Evolutionary conservation across 2,113 vertebrate species (phyloP), one percentile per base, ranked within the genome.

Genomic region (Dasyprocta punctata): DNA sequence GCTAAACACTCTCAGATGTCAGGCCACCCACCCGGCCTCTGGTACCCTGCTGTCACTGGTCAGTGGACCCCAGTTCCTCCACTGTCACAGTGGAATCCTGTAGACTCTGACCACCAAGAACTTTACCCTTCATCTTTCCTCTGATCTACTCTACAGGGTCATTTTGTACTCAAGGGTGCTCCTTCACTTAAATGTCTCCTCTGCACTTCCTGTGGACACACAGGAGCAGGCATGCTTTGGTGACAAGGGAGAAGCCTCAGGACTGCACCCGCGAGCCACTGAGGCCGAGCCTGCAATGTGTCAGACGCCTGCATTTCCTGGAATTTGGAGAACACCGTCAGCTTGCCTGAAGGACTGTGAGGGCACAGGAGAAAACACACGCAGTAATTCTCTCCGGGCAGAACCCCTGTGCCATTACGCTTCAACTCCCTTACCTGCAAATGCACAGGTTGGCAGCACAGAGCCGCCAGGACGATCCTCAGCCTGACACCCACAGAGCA

Each of bases 381-480:
- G 19, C 26, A 7, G 1, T 61, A n/a, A 69, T 85, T 56, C 54
- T 19, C 90, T 88, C 81, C 90, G 26, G 67, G 47, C 36, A 88
- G 82, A 95, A 78, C 63, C 38, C 77, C 77, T 60, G 90, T 2
- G 9, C 47, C 17, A 47, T 36, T 91, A 30, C 24, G 54, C 69
- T 52, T 90, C 73, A 83, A 38, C n/a, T n/a, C 52, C 84, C 86
- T 82, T 87, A 92, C 92, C 92, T 94, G 92, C 78, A 94, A 96
- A 33, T 13, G n/a, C 58, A 89, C n/a, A 71, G 17, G 36, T 85
- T 58, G 65, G 49, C 36, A 52, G 56, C 33, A 33, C 14, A 60
- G 63, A 41, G 60, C 38, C 3, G 63, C 81, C 44, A 1, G 0
- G 28, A 63, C 61, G 11, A 24, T 22, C 69, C 85, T 83, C 47